A percentile compares a stretch with the other conserved stretches of the same genome.
Evolutionary conservation across 1,140 invertebrate genomes (phyloP).

Genomic region (Muscidifurax raptorellus): DNA sequence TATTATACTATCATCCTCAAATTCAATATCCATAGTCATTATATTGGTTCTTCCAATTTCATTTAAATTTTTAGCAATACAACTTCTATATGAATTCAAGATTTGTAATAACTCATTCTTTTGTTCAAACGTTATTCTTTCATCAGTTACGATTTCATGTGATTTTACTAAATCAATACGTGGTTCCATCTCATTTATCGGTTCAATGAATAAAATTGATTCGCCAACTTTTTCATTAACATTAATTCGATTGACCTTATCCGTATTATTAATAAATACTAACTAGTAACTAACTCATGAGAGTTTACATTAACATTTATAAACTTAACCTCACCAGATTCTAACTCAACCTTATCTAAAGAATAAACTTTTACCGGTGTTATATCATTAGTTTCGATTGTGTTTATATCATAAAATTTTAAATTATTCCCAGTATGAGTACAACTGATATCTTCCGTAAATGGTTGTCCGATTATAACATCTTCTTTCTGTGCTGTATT

Average conservation of each 20-base stretch:
- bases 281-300: conserved; percentile 48
- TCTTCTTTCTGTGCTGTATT: no score
- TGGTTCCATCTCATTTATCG: not conserved
- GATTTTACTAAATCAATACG: not conserved
- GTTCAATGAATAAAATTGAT: not conserved
- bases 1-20: not conserved
- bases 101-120: no score
- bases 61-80: not conserved
- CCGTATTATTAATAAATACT: not conserved
- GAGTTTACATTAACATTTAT: not conserved
- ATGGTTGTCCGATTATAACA: no score
- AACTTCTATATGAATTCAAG: not conserved
- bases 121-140: not conserved
- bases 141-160: not conserved
- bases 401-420: no score
- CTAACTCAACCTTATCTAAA: no score
- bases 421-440: no score
- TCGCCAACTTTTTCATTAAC: not conserved
- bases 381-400: no score
- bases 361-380: no score
- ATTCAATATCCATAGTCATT: not conserved
- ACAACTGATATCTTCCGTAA: no score
- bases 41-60: not conserved
- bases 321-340: no score
- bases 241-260: not conserved